Base-by-base conservation (phyloP, 2,888 invertebrate genomes). In the Caenorhabditis sp. region DNA sequence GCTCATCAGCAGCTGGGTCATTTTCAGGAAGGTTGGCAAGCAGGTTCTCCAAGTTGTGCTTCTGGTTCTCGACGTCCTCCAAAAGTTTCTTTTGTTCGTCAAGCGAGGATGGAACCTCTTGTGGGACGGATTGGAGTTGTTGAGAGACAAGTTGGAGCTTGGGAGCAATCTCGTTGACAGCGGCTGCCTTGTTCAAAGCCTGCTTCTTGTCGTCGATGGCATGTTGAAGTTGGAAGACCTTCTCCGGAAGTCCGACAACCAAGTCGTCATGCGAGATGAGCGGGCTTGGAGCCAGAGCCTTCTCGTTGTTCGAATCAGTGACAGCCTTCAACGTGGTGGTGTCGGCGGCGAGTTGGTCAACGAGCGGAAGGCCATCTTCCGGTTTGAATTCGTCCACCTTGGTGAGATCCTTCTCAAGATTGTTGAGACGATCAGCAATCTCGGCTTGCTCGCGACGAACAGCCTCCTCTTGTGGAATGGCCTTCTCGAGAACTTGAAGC, bases 81-180 rank as follows among this genome's bases (percentile, higher is more conserved):
- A 80, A 48, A 11, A 50, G 39, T 46, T 70, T 15, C 39, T 78
- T 65, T 41, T 80, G 80, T 20, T 80, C 78, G 43, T 62, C 70
- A 13, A 76, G 63, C 15, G 62, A 48, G 26, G 45, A 43, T 17
- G 66, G 70, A 26, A 72, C 46, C 26, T 65, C 65, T 11, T 27
- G 32, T 39, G 77, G 74, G 4, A 75, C 56, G 11, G 75, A 43
- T 55, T 75, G 72, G 8, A 78, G 61, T 50, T 58, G 53, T 30
- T 62, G 52, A 17, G 73, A 41, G 26, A 80, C 63, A 17, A 59
- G 55, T 45, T 75, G 46, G 32, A 78, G 37, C 53, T 72, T 62
- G 11, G 80, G 80, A 15, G 74, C 75, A 22, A 80, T 37, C n/a
- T 58, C 58, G 13, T 66, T 58, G 45, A 78, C 46, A 56, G 50